Evolutionary conservation across 1,140 invertebrate genomes (phyloP), one percentile per base, ranked within the genome.

Genomic region (Pachyrhynchus sulphureomaculatus): DNA sequence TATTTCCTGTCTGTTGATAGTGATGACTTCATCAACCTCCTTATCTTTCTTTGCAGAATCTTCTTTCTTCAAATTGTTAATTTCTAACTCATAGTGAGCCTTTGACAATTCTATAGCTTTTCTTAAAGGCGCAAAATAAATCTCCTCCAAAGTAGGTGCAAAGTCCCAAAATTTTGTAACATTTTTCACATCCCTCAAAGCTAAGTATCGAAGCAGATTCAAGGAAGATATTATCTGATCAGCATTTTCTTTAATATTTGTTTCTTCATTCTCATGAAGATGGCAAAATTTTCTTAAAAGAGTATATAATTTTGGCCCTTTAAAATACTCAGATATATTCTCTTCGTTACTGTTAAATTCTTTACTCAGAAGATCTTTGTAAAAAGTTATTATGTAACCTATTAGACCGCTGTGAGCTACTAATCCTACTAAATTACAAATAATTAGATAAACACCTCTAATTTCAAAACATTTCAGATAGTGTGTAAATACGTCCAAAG

Each of bases 181-280:
- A 74, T 91, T 88, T 1, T 77, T 62, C 23, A 71, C 76, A 77
- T 93, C 91, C 61, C 82, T 81, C 32, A 91, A 68, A 8, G 83
- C 68, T 32, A 95, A 76, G 76, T 85, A 95, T 62, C 87, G 81
- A 5, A 94, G 53, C 1, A 93, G 79, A 77, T 95, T 95, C 1
- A 95, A 77, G 2, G 83, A 71, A 20, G 85, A 78, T 44, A 92
- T 86, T 32, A 94, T 85, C 67, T 86, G 83, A 75, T 92, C 89
- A 3, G 85, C 84, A 62, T 87, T 75, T 65, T 92, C 86, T 0
- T 92, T 76, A 2, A 94, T 74, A 78, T 94, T 90, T 3, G 86
- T 86, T 69, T 86, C 81, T 39, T 82, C 84, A 8, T 86, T 87
- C 67, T 90, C 75, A 2, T 83, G 78, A 32, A 94, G 77, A 39